Evolutionary conservation across 1,140 invertebrate species (phyloP).

Genomic region (Neotoxoptera formosana): DNA sequence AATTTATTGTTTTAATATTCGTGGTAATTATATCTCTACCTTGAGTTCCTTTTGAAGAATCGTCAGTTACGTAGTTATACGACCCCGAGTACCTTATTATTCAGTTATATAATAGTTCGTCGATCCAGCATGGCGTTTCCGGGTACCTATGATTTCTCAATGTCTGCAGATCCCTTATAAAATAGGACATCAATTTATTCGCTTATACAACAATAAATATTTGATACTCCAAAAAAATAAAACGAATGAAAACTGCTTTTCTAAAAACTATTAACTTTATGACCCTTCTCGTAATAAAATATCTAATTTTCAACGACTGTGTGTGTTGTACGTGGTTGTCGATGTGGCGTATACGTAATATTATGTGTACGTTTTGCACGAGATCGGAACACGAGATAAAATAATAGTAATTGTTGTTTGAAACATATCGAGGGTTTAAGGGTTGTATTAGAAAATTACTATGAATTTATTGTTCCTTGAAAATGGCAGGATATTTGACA

Average conservation of each 20-base stretch:
- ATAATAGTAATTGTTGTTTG: not conserved
- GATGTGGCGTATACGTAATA: not conserved
- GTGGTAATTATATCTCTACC: not conserved
- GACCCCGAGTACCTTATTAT: not conserved
- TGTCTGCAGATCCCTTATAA: not conserved
- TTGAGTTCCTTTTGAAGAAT: not conserved
- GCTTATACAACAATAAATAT: not conserved
- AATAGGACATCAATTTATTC: not conserved
- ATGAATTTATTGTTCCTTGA: not conserved
- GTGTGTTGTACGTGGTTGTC: not conserved
- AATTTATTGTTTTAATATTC: slow-evolving; percentile 42
- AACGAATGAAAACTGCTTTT: not conserved
- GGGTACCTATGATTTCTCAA: not conserved
- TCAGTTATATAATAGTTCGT: not conserved
- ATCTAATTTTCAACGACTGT: not conserved
- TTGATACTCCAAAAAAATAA: not conserved
- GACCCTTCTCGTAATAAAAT: not conserved
- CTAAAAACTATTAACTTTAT: not conserved
- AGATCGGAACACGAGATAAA: not conserved
- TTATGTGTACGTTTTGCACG: not conserved
- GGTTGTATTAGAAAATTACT: not conserved
- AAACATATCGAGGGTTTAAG: not conserved
- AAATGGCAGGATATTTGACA: slow-evolving; percentile 14
- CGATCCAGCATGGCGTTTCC: not conserved
- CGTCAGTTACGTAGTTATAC: not conserved